These are phyloP conservation scores for Notothenia coriiceps DNA, from an alignment of 2,113 vertebrate genomes.

Conservation along the genomic window DNA sequence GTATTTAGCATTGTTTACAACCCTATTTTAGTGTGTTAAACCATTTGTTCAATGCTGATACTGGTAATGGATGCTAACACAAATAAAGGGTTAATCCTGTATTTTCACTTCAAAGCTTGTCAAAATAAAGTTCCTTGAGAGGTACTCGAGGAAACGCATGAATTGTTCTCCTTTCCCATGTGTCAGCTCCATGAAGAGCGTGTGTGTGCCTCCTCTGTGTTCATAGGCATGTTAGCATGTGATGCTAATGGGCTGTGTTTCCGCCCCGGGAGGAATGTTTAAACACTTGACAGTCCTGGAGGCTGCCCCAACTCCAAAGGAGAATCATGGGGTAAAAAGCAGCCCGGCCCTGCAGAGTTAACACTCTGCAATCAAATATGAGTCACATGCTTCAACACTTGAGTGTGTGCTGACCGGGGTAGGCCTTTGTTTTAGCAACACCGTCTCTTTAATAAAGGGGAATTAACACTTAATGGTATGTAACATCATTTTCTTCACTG, in stretches of 20 bases:
- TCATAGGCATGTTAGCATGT: slow-evolving; percentile 62
- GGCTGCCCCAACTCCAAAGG: slow-evolving; percentile 41
- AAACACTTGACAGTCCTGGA: slow-evolving; percentile 59
- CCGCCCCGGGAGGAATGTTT: slow-evolving; percentile 66
- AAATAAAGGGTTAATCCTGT: not conserved
- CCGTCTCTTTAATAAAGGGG: slow-evolving; percentile 43
- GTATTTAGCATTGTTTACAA: not conserved
- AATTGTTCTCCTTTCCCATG: slow-evolving; percentile 32
- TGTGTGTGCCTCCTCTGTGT: slow-evolving; percentile 34
- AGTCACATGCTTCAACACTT: slow-evolving; percentile 67
- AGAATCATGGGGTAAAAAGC: slow-evolving; percentile 61
- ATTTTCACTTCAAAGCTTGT: slow-evolving; percentile 23
- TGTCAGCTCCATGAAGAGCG: slow-evolving; percentile 13
- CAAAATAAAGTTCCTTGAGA: slow-evolving; percentile 22
- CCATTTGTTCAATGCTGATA: not conserved
- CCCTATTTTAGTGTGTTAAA: not conserved
- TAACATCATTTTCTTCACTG: not conserved
- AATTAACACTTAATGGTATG: slow-evolving; percentile 47
- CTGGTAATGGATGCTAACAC: not conserved
- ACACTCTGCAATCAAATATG: slow-evolving; percentile 59
- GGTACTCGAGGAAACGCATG: slow-evolving; percentile 18
- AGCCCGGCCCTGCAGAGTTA: slow-evolving; percentile 42
- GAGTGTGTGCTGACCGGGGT: slow-evolving; percentile 15
- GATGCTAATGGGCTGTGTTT: slow-evolving; percentile 76
- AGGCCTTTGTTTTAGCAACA: slow-evolving; percentile 55